Evolutionary conservation across 2,113 vertebrate species (phyloP), one percentile per base, ranked within the genome.

Genomic region (Vombatus ursinus): DNA sequence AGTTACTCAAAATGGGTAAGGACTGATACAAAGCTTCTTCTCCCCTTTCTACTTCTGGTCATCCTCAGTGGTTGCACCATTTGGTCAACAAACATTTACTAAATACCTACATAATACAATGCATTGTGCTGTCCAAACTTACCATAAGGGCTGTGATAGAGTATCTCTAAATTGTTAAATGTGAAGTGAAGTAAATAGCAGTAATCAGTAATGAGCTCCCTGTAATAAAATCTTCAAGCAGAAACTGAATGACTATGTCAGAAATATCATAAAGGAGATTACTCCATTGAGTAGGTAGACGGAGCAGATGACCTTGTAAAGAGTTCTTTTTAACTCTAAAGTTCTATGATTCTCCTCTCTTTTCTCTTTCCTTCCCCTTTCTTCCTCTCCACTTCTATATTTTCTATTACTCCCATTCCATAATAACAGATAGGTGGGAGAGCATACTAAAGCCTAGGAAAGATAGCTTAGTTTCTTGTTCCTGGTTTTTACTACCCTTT

Each of bases 371-470:
- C 53, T 52, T 22, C 48, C 23, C 77, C 44, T 89, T n/a, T 25
- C n/a, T 93, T 23, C 28, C 37, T n/a, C 4, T 16, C 52, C 23
- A 25, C 91, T 91, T 44, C 89, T 10, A 2, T 68, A 9, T 93
- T 92, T 96, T 92, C 52, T 95, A 16, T 44, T 77, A 77, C 6
- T 84, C 44, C 52, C 89, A 54, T 44, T 95, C 14, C 57, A n/a
- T 26, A 90, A 95, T 93, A 93, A 61, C 19, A 31, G 37, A 77
- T 92, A 1, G 23, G 19, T 77, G 49, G 50, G 48, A 25, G 93
- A 47, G 37, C 31, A 92, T n/a, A 61, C 47, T 90, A n/a, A n/a
- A 77, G 68, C 68, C 10, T 28, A 44, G 16, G 50, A 93, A 54
- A 50, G 92, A 93, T 12, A 47, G 57, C 47, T 84, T 48, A 52